Percentiles rank a stretch among this genome's conserved stretches.
Evolutionary conservation across 30 jellyfish, hydroid and myxozoan genomes (phyloP).

Genomic region (Euphysa ruthae): DNA sequence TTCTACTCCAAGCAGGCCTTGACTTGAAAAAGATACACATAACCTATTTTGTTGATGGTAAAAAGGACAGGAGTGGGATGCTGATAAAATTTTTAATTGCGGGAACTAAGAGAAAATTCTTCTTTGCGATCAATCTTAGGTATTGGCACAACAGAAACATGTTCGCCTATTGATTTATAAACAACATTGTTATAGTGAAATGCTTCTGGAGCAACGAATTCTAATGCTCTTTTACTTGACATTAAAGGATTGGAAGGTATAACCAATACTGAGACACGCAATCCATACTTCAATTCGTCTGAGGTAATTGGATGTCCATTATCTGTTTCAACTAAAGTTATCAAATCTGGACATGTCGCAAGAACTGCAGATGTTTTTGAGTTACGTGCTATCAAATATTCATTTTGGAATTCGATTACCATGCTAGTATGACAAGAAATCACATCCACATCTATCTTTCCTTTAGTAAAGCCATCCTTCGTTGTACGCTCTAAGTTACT

Average conservation of each 20-base stretch:
- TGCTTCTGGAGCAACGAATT: conserved; percentile 39
- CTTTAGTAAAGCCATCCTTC: conserved; percentile 36
- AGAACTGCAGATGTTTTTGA: neutral
- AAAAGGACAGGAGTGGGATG: too few relatives aligned
- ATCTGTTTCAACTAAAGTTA: conserved; percentile 47
- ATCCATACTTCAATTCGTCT: conserved; percentile 50
- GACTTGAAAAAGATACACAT: too few relatives aligned
- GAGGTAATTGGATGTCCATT: conserved; percentile 46
- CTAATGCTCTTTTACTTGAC: conserved; percentile 29
- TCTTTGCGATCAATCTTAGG: too few relatives aligned
- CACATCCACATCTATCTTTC: conserved; percentile 34
- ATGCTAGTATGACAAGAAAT: conserved; percentile 2
- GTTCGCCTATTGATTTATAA: conserved; percentile 14
- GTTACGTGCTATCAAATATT: conserved; percentile 28
- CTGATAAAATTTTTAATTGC: too few relatives aligned
- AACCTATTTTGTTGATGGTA: too few relatives aligned
- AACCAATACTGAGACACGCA: conserved; percentile 24
- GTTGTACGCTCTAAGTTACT: conserved; percentile 27
- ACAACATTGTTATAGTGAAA: conserved; percentile 26
- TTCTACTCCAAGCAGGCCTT: too few relatives aligned
- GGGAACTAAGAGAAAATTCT: too few relatives aligned
- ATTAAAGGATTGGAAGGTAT: conserved; percentile 48
- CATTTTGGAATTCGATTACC: conserved; percentile 45
- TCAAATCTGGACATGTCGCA: conserved; percentile 50
- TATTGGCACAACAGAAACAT: too few relatives aligned